Base-by-base conservation (phyloP, 2,888 invertebrate species). In the Drosophila robusta region DNA sequence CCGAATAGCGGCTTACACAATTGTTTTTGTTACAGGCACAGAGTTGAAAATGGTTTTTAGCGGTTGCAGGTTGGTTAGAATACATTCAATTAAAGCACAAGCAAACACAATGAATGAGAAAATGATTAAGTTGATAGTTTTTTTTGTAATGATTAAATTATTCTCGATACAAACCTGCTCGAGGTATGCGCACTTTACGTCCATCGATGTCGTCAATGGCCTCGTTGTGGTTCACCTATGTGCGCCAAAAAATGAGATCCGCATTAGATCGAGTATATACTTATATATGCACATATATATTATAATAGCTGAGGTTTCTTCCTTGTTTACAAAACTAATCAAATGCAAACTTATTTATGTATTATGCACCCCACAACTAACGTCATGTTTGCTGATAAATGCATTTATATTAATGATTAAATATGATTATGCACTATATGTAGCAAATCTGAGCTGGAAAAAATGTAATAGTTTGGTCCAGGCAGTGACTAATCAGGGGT, bases 141-240 rank as follows among this genome's bases (percentile, higher is more conserved):
- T 29, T 9, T 39, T 46, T 22, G 7, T 6, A 32, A 45, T 14
- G 16, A 39, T 32, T 55, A n/a, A 38, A 24, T 42, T 12, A 7
- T 11, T 22, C n/a, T 22, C 11, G 36, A 9, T 64, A 85, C 83
- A 45, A 67, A 85, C 84, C 86, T 70, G 85, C 70, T 65, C 85
- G 56, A 12, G 72, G 56, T 38, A 64, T 45, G 42, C 80, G 83
- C 22, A 47, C 34, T 42, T 56, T 56, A 11, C 64, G 65, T 18
- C 63, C 72, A 54, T 71, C 75, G 16, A 57, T 57, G 12, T 68
- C 63, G 8, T 70, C 58, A 22, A 62, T 46, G 24, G 61, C 66
- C 49, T 52, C 65, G 32, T 42, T 73, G 51, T 66, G 44, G 39
- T 54, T 51, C 44, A 69, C 84, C 83, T 84, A 60, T 32, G 24